These are phyloP conservation scores for Halcyon smyrnensis DNA, from an alignment of 2,797 vertebrate genomes.

Conservation along the genomic window DNA sequence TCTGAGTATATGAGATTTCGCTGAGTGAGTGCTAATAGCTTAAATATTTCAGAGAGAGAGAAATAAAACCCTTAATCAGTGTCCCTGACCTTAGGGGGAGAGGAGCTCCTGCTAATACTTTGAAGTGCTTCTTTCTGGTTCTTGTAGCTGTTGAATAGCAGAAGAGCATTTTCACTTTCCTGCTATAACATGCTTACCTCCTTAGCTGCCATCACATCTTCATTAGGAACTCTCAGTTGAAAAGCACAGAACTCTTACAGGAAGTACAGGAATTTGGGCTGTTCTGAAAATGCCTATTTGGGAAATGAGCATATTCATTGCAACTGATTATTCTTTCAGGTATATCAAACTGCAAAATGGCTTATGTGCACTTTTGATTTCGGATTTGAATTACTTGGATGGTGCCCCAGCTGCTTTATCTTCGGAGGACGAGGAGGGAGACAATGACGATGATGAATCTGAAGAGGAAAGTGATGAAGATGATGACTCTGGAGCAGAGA, in stretches of 20 bases:
- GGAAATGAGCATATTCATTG: background rate
- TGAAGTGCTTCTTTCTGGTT: background rate
- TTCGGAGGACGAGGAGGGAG: conserved; percentile 73
- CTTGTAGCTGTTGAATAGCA: background rate
- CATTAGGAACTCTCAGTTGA: background rate
- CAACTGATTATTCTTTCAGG: conserved; percentile 74
- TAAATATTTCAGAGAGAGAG: background rate
- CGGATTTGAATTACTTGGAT: conserved; percentile 85
- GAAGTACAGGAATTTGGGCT: background rate
- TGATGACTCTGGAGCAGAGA: conserved; percentile 83
- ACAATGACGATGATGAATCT: conserved; percentile 71
- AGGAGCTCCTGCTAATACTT: background rate
- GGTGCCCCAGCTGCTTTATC: conserved; percentile 67
- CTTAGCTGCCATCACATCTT: background rate
- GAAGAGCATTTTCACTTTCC: background rate
- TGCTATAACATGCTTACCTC: background rate
- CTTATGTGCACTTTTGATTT: conserved; percentile 91
- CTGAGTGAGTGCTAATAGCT: background rate
- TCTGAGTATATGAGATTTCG: background rate
- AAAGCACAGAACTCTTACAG: background rate
- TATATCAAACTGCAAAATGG: conserved; percentile 90
- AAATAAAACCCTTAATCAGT: background rate
- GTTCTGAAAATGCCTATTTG: background rate
- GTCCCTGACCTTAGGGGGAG: background rate
- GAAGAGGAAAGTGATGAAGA: conserved; percentile 77